A percentile compares a stretch with the other conserved stretches of the same genome.
Conservation (phyloP, 1,140 invertebrate genomes). For the Platyura marginata region DNA sequence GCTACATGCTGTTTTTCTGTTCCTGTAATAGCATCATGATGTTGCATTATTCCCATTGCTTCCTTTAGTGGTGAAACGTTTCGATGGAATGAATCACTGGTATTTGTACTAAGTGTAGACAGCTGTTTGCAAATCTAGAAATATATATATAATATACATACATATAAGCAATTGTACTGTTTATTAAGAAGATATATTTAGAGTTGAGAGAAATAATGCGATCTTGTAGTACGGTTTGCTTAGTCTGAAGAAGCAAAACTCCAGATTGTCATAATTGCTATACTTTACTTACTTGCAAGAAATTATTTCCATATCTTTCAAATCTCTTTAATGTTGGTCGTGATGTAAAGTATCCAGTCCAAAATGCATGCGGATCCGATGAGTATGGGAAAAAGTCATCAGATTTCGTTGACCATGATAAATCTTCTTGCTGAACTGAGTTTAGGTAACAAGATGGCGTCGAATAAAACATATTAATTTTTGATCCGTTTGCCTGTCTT, state of each 20-base stretch:
- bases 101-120: neutral
- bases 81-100: no score
- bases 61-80: no score
- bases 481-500: constrained; percentile 36
- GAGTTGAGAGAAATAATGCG: no score
- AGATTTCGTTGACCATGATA: constrained; percentile 44
- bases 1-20: constrained; percentile 84
- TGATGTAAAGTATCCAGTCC: constrained; percentile 93
- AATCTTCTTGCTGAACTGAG: constrained; percentile 48
- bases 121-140: neutral
- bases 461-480: constrained; percentile 75
- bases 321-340: constrained; percentile 65
- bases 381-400: constrained; percentile 91
- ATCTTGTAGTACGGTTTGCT: no score
- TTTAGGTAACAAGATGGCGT: constrained; percentile 89
- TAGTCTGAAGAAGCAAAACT: no score
- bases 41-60: constrained; percentile 74
- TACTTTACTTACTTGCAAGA: constrained; percentile 52
- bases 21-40: constrained; percentile 81
- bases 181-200: no score
- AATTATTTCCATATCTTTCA: constrained; percentile 60
- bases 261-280: no score
- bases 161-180: no score
- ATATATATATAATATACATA: no score
- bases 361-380: constrained; percentile 61